Conservation (phyloP, 2,113 vertebrate genomes). For the Varanus komodoensis region DNA sequence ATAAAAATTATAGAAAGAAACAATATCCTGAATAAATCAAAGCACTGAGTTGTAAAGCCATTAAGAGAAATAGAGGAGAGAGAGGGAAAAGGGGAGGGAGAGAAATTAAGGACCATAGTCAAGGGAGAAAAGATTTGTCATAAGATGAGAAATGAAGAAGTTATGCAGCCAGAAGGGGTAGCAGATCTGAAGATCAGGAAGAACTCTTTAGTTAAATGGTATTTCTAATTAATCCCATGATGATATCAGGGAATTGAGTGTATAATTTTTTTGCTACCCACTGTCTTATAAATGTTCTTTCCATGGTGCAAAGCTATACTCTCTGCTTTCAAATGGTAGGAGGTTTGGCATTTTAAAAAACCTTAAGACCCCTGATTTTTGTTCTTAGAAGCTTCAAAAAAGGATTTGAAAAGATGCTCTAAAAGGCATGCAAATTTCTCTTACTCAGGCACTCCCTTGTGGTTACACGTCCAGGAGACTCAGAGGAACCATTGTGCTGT, state of each 20-base stretch:
- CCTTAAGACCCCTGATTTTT: background rate
- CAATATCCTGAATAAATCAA: constrained; percentile 25
- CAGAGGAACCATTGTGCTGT: background rate
- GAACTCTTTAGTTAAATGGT: constrained; percentile 27
- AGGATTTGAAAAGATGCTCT: background rate
- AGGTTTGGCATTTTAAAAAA: background rate
- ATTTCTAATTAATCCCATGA: constrained; percentile 34
- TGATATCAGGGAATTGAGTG: constrained; percentile 3
- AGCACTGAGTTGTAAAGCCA: constrained; percentile 34
- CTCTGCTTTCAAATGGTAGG: background rate
- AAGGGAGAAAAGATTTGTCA: constrained; percentile 31
- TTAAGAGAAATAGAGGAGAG: constrained; percentile 23
- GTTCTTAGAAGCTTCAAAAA: background rate
- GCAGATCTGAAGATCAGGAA: background rate
- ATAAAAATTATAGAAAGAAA: constrained; percentile 32
- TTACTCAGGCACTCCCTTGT: background rate
- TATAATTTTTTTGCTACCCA: background rate
- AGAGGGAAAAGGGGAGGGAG: constrained; percentile 1
- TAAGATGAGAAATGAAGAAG: constrained; percentile 16
- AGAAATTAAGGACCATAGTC: constrained; percentile 25
- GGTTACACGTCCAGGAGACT: background rate
- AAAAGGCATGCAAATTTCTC: background rate
- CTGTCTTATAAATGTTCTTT: background rate
- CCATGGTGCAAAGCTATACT: background rate
- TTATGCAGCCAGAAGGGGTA: background rate